phyloP scores from a whole-genome alignment of 2,797 vertebrate species.

The Microcaecilia unicolor region DNA sequence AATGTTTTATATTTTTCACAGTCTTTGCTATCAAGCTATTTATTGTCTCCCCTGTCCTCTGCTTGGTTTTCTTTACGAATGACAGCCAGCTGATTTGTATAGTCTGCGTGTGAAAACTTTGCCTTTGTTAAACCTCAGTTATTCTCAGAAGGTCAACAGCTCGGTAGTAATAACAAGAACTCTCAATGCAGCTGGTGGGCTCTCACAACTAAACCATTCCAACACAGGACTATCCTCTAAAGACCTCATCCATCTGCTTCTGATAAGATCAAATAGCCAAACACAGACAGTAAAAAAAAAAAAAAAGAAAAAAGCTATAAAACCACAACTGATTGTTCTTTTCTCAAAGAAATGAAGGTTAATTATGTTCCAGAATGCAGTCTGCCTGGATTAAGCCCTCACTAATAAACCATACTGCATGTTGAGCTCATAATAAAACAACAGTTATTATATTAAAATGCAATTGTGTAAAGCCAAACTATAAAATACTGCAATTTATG shows the following conservation, averaged over 20 bases:
- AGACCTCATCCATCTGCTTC: constrained; percentile 28
- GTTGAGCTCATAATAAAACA: constrained; percentile 20
- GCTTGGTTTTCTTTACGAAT: constrained; percentile 1
- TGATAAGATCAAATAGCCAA: constrained; percentile 20
- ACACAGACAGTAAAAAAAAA: neutral
- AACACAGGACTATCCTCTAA: constrained; percentile 8
- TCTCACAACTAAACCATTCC: constrained; percentile 12
- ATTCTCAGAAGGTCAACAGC: constrained; percentile 24
- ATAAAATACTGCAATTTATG: too few relatives aligned
- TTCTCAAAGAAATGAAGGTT: constrained; percentile 9
- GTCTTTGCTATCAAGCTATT: neutral
- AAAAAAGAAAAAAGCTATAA: constrained; percentile 5
- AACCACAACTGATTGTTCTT: constrained; percentile 12
- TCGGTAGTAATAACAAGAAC: constrained; percentile 5
- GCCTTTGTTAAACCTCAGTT: constrained; percentile 10
- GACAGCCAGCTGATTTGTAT: constrained; percentile 7
- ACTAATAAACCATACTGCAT: too few relatives aligned
- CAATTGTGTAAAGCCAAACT: too few relatives aligned
- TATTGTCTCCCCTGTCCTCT: neutral
- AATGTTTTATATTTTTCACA: neutral
- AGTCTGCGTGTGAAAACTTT: neutral
- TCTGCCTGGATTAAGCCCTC: constrained; percentile 13
- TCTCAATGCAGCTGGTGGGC: constrained; percentile 25
- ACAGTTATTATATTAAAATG: too few relatives aligned
- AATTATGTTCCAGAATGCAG: neutral